Evolutionary conservation across 2,797 vertebrate species (phyloP).

Genomic region (Pristis pectinata): DNA sequence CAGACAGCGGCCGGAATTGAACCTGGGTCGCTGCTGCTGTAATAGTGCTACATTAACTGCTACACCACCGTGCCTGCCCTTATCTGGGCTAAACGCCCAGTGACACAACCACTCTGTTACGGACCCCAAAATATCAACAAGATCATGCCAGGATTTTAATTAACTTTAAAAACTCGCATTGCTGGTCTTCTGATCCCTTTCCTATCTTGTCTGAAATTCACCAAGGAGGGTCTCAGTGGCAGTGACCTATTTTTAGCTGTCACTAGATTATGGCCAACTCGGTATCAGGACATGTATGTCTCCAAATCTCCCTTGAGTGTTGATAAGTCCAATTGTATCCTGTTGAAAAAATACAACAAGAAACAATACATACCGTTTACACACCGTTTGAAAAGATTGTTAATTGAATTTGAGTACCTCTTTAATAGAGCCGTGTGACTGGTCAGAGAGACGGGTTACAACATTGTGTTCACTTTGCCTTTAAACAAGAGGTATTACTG

Average conservation of each 20-base stretch:
- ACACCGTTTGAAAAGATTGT: not conserved
- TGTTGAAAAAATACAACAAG: not conserved
- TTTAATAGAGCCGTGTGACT: not conserved
- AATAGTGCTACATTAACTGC: too few species aligned
- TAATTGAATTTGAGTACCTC: not conserved
- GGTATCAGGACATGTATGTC: not conserved
- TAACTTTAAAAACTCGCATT: not conserved
- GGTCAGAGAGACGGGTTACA: not conserved
- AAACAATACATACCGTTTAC: not conserved
- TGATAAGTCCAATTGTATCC: not conserved
- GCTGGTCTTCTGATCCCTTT: not conserved
- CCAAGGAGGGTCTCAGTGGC: not conserved
- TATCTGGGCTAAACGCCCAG: too few species aligned
- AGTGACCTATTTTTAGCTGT: not conserved
- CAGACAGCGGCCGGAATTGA: too few species aligned
- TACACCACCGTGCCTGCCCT: too few species aligned
- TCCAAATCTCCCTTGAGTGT: not conserved
- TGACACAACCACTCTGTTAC: too few species aligned
- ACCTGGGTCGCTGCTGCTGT: too few species aligned
- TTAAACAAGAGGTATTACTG: not conserved
- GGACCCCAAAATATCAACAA: too few species aligned
- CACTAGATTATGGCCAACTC: not conserved
- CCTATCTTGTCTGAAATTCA: not conserved
- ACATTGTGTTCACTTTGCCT: not conserved
- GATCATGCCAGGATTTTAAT: not conserved